Conservation (phyloP, 2,888 invertebrate species). For the Drosophila sordidula region DNA sequence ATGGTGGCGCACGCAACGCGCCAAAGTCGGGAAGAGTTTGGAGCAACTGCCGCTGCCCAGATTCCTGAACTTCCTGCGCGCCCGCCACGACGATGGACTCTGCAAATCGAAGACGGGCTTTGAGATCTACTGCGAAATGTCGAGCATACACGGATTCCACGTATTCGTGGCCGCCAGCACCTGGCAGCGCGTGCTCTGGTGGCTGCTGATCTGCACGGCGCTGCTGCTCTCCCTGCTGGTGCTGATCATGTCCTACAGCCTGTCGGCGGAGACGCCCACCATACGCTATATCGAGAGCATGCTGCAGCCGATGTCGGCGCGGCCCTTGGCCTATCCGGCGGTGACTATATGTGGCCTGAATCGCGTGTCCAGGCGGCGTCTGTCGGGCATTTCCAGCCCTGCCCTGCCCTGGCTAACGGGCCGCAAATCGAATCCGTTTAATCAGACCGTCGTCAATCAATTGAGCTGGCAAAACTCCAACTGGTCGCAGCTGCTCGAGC, state of each 20-base stretch:
- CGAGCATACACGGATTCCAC: conserved; percentile 82
- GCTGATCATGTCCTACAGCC: conserved; percentile 86
- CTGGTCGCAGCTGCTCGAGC: conserved; percentile 56
- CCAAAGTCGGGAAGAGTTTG: conserved; percentile 15
- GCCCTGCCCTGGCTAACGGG: conserved; percentile 54
- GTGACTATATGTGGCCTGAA: conserved; percentile 87
- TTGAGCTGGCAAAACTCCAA: conserved; percentile 17
- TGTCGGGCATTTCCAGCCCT: conserved; percentile 72
- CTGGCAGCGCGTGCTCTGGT: conserved; percentile 86
- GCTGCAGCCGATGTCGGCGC: conserved; percentile 85
- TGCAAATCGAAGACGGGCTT: conserved; percentile 80
- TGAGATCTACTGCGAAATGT: conserved; percentile 82
- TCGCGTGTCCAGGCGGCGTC: conserved; percentile 84
- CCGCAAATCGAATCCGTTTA: neutral
- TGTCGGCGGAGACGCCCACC: conserved; percentile 87
- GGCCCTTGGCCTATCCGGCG: conserved; percentile 86
- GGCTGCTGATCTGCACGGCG: conserved; percentile 86
- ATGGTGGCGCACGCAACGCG: conserved; percentile 24
- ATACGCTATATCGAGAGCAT: conserved; percentile 86
- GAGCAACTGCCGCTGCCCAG: conserved; percentile 44
- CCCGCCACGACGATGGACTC: conserved; percentile 74
- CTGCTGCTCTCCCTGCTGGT: conserved; percentile 86
- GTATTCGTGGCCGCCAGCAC: conserved; percentile 76
- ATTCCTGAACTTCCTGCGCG: conserved; percentile 66
- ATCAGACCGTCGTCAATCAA: neutral